Evolutionary conservation across 2,113 vertebrate genomes (phyloP).

Genomic region (Bos javanicus): DNA sequence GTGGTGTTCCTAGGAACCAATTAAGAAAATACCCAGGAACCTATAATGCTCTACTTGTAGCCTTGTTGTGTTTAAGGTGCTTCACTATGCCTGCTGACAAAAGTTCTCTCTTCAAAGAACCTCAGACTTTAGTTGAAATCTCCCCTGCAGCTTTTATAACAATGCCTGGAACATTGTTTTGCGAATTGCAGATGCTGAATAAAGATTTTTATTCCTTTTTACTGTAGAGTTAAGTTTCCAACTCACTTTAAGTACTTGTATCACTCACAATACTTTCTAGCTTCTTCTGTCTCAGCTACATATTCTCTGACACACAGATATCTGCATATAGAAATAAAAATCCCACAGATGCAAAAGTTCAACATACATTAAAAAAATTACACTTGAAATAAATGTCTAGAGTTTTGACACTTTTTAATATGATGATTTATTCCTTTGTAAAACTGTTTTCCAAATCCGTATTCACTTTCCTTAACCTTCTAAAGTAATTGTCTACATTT

Average conservation of each 20-base stretch:
- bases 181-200: not conserved
- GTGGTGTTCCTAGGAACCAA: not conserved
- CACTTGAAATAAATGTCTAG: not conserved
- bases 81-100: not conserved
- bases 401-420: not conserved
- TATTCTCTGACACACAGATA: not conserved
- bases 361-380: not conserved
- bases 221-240: not conserved
- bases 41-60: not conserved
- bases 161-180: not conserved
- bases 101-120: not conserved
- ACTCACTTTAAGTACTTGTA: not conserved
- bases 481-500: not conserved
- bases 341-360: not conserved
- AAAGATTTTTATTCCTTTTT: not conserved
- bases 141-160: not conserved
- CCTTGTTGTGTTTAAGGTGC: not conserved
- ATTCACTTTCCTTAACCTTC: not conserved
- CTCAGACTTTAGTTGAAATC: not conserved
- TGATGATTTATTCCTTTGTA: not conserved
- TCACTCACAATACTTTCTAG: not conserved
- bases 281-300: not conserved
- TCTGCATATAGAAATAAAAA: not conserved
- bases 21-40: not conserved
- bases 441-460: not conserved